Percentiles rank a stretch among this genome's conserved stretches.
phyloP scores from a whole-genome alignment of 2,888 invertebrate species.

The Dasypolia templi region DNA sequence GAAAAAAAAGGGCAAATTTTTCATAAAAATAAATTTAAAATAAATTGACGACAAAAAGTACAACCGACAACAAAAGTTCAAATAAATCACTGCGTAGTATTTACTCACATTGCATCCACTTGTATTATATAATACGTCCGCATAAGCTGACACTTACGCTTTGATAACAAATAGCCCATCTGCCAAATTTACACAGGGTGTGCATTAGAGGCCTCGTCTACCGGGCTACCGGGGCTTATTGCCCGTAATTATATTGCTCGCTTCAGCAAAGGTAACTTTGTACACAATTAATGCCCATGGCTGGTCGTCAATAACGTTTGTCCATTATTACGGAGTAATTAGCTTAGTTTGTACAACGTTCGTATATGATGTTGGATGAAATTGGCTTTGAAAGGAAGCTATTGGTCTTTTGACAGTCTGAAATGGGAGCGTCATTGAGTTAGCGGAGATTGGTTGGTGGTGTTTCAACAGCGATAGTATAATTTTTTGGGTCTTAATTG shows the following conservation, averaged over 20 bases:
- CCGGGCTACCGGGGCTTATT: conserved; percentile 74
- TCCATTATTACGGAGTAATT: conserved; percentile 50
- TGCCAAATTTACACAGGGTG: conserved; percentile 65
- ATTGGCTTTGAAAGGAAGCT: conserved; percentile 37
- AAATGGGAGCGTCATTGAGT: conserved; percentile 24
- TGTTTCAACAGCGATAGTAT: neutral
- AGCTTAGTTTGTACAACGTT: conserved; percentile 38
- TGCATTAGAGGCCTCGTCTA: conserved; percentile 80
- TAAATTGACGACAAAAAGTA: conserved; percentile 6
- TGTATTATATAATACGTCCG: conserved; percentile 11
- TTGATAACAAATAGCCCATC: conserved; percentile 47
- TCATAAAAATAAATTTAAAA: neutral
- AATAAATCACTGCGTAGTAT: conserved; percentile 3
- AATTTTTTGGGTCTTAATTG: neutral
- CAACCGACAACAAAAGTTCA: conserved; percentile 5
- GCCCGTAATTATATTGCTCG: conserved; percentile 82
- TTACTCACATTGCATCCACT: neutral
- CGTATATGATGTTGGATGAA: conserved; percentile 35
- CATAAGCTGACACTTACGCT: conserved; percentile 20
- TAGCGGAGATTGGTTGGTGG: conserved; percentile 7
- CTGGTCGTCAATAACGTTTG: conserved; percentile 54
- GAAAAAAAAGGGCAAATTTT: neutral
- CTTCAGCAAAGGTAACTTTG: conserved; percentile 79
- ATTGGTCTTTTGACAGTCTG: conserved; percentile 32
- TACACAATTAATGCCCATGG: conserved; percentile 68